Base-by-base conservation (phyloP, 2,888 invertebrate species). In the Drosophila paracracens region DNA sequence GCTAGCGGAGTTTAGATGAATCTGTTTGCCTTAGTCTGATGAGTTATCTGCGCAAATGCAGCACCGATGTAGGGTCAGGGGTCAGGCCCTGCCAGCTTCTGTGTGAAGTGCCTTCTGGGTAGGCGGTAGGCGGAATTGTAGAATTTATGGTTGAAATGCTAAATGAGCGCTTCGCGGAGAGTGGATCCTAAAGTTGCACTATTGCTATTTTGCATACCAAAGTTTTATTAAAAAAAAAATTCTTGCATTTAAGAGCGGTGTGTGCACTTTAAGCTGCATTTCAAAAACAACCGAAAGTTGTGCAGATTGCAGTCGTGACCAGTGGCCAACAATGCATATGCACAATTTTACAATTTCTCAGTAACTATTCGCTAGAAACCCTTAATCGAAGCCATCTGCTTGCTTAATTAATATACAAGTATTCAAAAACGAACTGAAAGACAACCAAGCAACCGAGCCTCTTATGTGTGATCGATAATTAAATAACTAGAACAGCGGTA, bases 1-100 rank as follows among this genome's bases (percentile, higher is more conserved):
- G 85, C 85, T 83, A 83, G 87, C 85, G 76, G 82, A 86, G 87
- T 87, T 87, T 87, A 86, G 85, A 86, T 86, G 87, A 86, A 86
- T 86, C 85, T 87, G 85, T 82, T 86, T 86, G 85, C 85, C 87
- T 86, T 86, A 86, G 85, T 86, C 85, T 87, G 85, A 86, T 86
- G 85, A 86, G 85, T 87, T 86, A 86, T 86, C 87, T 87, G 80
- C 75, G 60, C 76, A 83, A 87, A 76, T 85, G 83, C 87, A 78
- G 74, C 81, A 70, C 67, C 46, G 36, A 40, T 25, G 53, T 21
- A 29, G 36, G 52, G 57, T 13, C 25, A 10, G 46, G 36, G 25
- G 36, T 18, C 29, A 16, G 21, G 33, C 13, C 51, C 33, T 35
- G 18, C 21, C 27, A 13, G 21, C 58, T 48, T 6, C 31, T 33